Base-by-base conservation (phyloP, 2,888 invertebrate species). In the Hemithea aestivaria region DNA sequence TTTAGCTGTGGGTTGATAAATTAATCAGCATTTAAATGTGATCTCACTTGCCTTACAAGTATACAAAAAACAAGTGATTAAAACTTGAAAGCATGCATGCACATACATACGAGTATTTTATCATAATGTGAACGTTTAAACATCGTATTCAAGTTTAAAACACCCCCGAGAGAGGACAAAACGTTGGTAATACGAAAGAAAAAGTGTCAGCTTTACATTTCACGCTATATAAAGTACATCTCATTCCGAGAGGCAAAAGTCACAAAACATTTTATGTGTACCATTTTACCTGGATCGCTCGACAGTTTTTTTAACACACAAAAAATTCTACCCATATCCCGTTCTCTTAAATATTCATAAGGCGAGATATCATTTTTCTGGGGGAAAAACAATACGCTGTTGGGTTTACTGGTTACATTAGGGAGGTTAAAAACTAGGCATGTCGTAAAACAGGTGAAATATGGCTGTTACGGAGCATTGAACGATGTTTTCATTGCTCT, bases 331-430 rank as follows among this genome's bases (percentile, higher is more conserved):
- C 43, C 43, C 43, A 37, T 37, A 47, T 43, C 43, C 40, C 29
- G 37, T 27, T 29, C 37, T 40, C 30, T 47, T 43, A 43, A 47
- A 47, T 47, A 47, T 47, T 47, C 47, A 47, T 43, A 43, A 40
- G 37, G 26, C 21, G 20, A 27, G 38, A 47, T 40, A 47, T 47
- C 43, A 47, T 47, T 47, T 47, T 43, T 29, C 23, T 20, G 28
- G 2, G 7, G 23, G 29, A 28, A 35, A 30, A 39, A 33, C 36
- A 37, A 36, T 33, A 34, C 36, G 7, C 10, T 20, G 32, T 41
- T 20, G 25, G 21, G 30, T 40, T 40, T 40, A 28, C 32, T 26
- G 32, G 20, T n/a, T 25, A 10, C 20, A 33, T 36, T 29, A 7
- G 21, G 26, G 11, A 36, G 32, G 41, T 36, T 22, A 21, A 30